phyloP scores from a whole-genome alignment of 2,113 vertebrate species.

The Petrocephalus zakoni region DNA sequence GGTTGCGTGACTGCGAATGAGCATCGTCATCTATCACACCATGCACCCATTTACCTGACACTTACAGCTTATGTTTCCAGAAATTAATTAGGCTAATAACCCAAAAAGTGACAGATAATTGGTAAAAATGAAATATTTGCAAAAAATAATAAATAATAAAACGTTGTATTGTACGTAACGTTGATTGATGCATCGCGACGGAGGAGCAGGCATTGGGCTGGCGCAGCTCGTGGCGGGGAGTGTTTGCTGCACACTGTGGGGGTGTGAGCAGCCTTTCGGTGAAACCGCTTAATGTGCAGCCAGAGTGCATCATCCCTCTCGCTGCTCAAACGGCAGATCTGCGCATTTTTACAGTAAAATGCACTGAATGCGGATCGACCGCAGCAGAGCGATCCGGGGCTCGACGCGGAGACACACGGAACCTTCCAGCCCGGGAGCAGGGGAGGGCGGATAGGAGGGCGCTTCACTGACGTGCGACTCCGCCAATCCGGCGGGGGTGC shows the following conservation, averaged over 20 bases:
- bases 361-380: background rate
- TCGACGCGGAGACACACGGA: background rate
- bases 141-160: background rate
- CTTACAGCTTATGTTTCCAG: background rate
- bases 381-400: background rate
- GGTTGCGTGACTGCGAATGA: background rate
- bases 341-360: background rate
- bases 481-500: conserved; percentile 42
- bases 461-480: conserved; percentile 46
- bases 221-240: background rate
- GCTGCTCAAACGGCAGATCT: background rate
- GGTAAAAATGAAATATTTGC: background rate
- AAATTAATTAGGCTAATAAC: background rate
- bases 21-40: background rate
- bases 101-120: background rate
- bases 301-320: background rate
- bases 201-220: background rate
- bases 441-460: background rate
- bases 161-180: background rate
- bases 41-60: background rate
- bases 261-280: background rate
- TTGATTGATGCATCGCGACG: background rate
- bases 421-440: background rate
- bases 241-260: background rate
- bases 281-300: background rate